A percentile compares a stretch with the other conserved stretches of the same genome.
Evolutionary conservation across 2,888 invertebrate species (phyloP).

Genomic region (Sabatieria punctata): DNA sequence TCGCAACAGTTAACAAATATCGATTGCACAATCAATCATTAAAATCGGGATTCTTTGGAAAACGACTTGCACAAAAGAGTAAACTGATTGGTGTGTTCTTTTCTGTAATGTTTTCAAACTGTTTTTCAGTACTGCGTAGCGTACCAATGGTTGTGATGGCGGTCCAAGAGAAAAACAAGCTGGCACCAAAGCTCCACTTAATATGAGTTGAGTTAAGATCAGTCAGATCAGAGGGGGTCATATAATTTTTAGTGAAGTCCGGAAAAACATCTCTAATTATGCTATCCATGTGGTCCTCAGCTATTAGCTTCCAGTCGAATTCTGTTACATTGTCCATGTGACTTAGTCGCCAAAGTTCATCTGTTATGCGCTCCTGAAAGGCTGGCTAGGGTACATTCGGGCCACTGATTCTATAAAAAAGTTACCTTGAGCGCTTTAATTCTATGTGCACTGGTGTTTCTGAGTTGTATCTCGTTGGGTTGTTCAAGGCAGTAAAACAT

Average conservation of each 20-base stretch:
- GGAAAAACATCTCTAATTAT: slow-evolving; percentile 24
- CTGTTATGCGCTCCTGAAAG: not conserved
- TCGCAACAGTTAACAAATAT: not conserved
- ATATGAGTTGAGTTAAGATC: too few relatives aligned
- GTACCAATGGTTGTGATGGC: slow-evolving; percentile 30
- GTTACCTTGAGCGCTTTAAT: not conserved
- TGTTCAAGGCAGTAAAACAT: slow-evolving; percentile 20
- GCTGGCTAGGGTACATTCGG: too few relatives aligned
- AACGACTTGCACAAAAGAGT: too few relatives aligned
- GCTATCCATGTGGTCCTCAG: slow-evolving; percentile 17
- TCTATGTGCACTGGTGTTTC: not conserved
- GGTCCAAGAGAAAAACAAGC: slow-evolving; percentile 30
- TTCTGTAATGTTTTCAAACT: too few relatives aligned
- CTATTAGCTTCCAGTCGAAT: not conserved
- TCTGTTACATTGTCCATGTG: not conserved
- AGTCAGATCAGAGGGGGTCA: slow-evolving; percentile 27
- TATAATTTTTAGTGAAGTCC: slow-evolving; percentile 28
- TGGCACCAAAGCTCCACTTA: slow-evolving; percentile 29
- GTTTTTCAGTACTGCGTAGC: too few relatives aligned
- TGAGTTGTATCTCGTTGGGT: slow-evolving; percentile 20
- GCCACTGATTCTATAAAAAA: too few relatives aligned
- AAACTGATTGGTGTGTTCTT: too few relatives aligned
- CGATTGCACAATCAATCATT: not conserved
- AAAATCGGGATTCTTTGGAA: not conserved
- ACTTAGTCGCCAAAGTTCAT: not conserved